Percentiles rank a stretch among this genome's conserved stretches.
Conservation (phyloP, 2,888 invertebrate species). For the Sphinx pinastri region DNA sequence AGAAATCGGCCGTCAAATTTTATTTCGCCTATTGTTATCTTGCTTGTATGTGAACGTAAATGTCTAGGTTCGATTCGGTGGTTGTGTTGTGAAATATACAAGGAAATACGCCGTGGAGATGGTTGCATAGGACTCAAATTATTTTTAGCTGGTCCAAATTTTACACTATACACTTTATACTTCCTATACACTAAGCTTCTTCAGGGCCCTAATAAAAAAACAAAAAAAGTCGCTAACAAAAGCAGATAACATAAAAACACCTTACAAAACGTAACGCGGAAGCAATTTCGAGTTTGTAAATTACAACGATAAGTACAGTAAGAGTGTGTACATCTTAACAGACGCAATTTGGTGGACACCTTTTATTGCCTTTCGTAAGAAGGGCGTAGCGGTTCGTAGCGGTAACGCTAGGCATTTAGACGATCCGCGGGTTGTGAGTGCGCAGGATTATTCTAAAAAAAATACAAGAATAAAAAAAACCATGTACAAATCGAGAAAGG, state of each 20-base stretch:
- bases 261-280: neutral
- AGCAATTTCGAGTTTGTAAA: constrained; percentile 5
- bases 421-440: neutral
- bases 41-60: too few relatives aligned
- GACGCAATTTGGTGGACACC: neutral
- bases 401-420: neutral
- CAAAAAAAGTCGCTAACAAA: neutral
- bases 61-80: too few relatives aligned
- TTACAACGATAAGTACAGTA: neutral
- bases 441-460: neutral
- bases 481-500: too few relatives aligned
- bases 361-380: constrained; percentile 16
- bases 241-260: neutral
- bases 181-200: too few relatives aligned
- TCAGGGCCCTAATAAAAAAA: neutral
- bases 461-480: neutral
- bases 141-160: too few relatives aligned
- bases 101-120: neutral
- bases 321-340: constrained; percentile 13
- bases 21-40: constrained; percentile 20
- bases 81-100: too few relatives aligned
- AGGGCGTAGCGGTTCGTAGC: too few relatives aligned
- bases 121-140: neutral
- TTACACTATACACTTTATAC: too few relatives aligned
- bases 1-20: constrained; percentile 21